Evolutionary conservation across 2,797 vertebrate genomes (phyloP).

Genomic region (Poeciliopsis infans): DNA sequence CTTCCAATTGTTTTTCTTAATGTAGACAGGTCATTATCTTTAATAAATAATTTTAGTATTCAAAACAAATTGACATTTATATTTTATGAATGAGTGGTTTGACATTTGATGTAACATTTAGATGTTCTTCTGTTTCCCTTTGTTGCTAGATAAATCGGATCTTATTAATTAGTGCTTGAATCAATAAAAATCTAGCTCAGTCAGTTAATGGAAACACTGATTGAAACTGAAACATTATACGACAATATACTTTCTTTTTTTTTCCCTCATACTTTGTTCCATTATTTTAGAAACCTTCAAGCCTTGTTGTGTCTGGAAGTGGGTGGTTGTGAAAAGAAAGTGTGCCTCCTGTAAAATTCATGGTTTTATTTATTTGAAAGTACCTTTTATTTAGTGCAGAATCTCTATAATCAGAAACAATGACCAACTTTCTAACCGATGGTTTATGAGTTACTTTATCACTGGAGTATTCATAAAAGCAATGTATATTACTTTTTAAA

Average conservation of each 20-base stretch:
- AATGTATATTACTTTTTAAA: not conserved
- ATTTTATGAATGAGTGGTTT: constrained; percentile 32
- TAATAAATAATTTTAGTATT: not conserved
- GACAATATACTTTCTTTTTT: not conserved
- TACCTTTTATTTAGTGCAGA: not conserved
- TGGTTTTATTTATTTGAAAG: not conserved
- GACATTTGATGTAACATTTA: constrained; percentile 21
- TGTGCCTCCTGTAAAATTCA: not conserved
- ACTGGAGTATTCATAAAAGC: not conserved
- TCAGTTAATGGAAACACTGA: not conserved
- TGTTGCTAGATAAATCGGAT: constrained; percentile 43
- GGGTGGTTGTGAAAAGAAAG: not conserved
- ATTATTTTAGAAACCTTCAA: not conserved
- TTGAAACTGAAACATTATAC: too few relatives aligned
- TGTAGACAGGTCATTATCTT: constrained; percentile 8
- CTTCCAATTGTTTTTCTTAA: not conserved
- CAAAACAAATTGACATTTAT: constrained; percentile 17
- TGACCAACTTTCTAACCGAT: not conserved
- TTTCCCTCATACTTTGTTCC: not conserved
- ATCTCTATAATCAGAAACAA: not conserved
- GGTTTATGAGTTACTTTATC: not conserved
- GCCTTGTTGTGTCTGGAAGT: not conserved
- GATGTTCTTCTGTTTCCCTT: constrained; percentile 22
- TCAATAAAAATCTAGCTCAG: constrained; percentile 29
- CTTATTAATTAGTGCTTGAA: constrained; percentile 36